Evolutionary conservation across 2,797 vertebrate species (phyloP).

Genomic region (Pyrocephalus nanus): DNA sequence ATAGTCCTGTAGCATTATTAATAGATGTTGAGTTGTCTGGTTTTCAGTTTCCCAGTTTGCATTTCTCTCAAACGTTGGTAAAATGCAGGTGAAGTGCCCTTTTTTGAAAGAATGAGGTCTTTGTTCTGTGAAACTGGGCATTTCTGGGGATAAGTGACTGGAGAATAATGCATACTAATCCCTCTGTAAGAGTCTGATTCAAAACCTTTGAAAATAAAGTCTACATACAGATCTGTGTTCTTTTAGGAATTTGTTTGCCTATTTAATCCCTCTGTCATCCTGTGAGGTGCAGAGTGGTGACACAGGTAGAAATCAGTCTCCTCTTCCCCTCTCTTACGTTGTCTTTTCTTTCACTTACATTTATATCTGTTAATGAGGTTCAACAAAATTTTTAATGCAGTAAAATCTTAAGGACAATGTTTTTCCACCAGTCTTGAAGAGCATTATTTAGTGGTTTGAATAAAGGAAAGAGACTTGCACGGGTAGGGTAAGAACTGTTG

Average conservation of each 20-base stretch:
- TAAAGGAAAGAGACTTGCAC: background rate
- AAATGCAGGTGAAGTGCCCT: background rate
- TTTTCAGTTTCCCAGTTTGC: background rate
- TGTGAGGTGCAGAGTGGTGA: background rate
- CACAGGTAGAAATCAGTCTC: background rate
- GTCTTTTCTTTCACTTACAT: background rate
- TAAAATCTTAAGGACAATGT: background rate
- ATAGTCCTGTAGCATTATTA: slow-evolving; percentile 37
- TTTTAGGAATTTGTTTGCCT: background rate
- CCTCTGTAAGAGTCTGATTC: background rate
- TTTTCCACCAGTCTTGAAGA: background rate
- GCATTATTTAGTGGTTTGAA: background rate
- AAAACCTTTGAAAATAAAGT: background rate
- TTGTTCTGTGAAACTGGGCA: background rate
- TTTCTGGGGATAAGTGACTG: background rate
- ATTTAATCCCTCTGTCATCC: background rate
- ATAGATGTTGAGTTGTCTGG: slow-evolving; percentile 22
- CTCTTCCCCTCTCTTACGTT: background rate
- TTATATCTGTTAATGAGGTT: background rate
- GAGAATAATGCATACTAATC: background rate
- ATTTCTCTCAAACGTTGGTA: background rate
- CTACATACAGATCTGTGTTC: background rate
- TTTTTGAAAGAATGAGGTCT: slow-evolving; percentile 24
- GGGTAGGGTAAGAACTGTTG: background rate
- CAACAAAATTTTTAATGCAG: background rate